A percentile compares a stretch with the other conserved stretches of the same genome.
phyloP scores from a whole-genome alignment of 2,888 invertebrate genomes.

The Plebejus melissa region DNA sequence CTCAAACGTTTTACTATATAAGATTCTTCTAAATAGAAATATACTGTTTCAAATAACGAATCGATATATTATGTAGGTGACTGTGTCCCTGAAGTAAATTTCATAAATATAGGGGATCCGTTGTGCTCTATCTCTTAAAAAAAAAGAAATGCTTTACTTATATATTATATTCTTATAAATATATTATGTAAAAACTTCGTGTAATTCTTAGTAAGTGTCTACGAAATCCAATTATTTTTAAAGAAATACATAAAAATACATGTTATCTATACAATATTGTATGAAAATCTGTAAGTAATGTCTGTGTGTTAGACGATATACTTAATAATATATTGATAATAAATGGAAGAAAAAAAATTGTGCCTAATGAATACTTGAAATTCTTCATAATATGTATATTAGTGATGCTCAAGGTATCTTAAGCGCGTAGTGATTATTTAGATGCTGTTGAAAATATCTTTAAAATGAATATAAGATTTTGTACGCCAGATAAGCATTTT shows the following conservation, averaged over 20 bases:
- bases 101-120: slow-evolving; percentile 59
- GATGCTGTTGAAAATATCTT: slow-evolving; percentile 62
- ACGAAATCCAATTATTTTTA: slow-evolving; percentile 63
- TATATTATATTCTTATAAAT: slow-evolving; percentile 39
- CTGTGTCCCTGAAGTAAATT: slow-evolving; percentile 62
- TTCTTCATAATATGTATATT: slow-evolving; percentile 61
- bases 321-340: slow-evolving; percentile 48
- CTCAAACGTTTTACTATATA: slow-evolving; percentile 59
- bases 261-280: slow-evolving; percentile 59
- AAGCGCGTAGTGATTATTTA: slow-evolving; percentile 69
- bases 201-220: slow-evolving; percentile 75
- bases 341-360: slow-evolving; percentile 56
- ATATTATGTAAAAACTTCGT: slow-evolving; percentile 71
- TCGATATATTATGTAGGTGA: slow-evolving; percentile 65
- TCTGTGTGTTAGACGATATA: slow-evolving; percentile 61
- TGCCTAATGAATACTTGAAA: slow-evolving; percentile 70
- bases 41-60: slow-evolving; percentile 57
- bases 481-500: slow-evolving; percentile 69
- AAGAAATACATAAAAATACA: slow-evolving; percentile 59
- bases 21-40: slow-evolving; percentile 53
- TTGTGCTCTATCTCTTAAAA: slow-evolving; percentile 70
- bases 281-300: slow-evolving; percentile 52
- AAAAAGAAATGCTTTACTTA: slow-evolving; percentile 73
- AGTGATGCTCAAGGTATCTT: slow-evolving; percentile 72
- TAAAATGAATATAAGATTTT: slow-evolving; percentile 50